Evolutionary conservation across 2,888 invertebrate genomes (phyloP).

Genomic region (Caenorhabditis sp.): DNA sequence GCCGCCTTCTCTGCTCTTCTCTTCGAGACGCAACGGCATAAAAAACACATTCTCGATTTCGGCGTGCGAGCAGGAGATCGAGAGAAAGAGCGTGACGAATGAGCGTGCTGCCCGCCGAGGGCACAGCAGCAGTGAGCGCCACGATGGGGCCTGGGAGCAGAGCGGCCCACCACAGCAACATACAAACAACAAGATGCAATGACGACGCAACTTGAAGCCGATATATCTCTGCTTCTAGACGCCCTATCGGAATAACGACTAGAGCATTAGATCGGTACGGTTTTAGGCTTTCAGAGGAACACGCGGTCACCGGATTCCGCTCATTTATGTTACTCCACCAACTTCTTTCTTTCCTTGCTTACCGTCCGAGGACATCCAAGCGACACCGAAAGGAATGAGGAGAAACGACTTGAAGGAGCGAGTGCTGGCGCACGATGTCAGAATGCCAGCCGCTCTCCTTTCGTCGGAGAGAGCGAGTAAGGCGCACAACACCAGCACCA

Average conservation of each 20-base stretch:
- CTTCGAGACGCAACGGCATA: constrained; percentile 10
- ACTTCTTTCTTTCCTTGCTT: constrained; percentile 13
- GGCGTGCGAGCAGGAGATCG: constrained; percentile 4
- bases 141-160: not conserved
- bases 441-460: constrained; percentile 17
- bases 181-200: constrained; percentile 44
- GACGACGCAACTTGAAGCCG: constrained; percentile 46
- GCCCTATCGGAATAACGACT: not conserved
- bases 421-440: constrained; percentile 16
- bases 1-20: not conserved
- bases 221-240: constrained; percentile 1
- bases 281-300: not conserved
- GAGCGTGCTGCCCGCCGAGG: not conserved
- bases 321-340: not conserved
- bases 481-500: constrained; percentile 41
- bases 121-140: not conserved
- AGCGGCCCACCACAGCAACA: constrained; percentile 19
- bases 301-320: not conserved
- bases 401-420: not conserved
- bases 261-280: not conserved
- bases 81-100: constrained; percentile 1
- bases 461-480: constrained; percentile 16
- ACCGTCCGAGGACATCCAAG: not conserved
- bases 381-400: not conserved
- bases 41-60: constrained; percentile 48